These are phyloP conservation scores for Drosophila chauvacae DNA, from an alignment of 1,140 invertebrate genomes.

Conservation along the genomic window DNA sequence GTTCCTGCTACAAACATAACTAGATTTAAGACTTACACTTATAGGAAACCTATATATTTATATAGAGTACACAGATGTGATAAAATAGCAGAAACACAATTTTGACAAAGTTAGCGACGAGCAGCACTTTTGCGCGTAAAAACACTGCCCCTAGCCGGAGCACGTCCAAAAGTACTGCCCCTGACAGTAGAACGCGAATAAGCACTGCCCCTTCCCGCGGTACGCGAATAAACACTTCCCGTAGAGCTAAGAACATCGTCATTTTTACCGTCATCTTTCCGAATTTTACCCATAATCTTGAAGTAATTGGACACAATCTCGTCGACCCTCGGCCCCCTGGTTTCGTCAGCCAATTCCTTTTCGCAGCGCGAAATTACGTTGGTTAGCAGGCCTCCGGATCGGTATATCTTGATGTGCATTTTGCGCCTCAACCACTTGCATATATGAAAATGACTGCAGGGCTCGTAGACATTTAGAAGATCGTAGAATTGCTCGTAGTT, in stretches of 20 bases:
- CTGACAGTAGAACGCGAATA: no score
- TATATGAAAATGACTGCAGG: slow-evolving; percentile 7
- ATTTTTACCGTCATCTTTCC: slow-evolving; percentile 15
- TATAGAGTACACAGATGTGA: not conserved
- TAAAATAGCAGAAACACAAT: not conserved
- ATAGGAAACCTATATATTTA: not conserved
- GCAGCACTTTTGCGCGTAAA: not conserved
- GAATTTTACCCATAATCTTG: slow-evolving; percentile 25
- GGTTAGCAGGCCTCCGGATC: slow-evolving; percentile 53
- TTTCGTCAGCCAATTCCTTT: slow-evolving; percentile 40
- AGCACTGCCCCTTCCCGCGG: no score
- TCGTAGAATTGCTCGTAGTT: slow-evolving; percentile 49
- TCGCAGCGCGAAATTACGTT: slow-evolving; percentile 50
- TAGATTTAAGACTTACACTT: no score
- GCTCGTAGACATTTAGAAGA: slow-evolving; percentile 16
- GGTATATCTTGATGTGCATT: slow-evolving; percentile 44
- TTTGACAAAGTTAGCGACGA: not conserved
- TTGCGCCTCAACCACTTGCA: slow-evolving; percentile 59
- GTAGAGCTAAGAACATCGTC: not conserved
- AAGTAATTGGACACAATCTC: slow-evolving; percentile 64
- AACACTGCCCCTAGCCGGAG: not conserved
- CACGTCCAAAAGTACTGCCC: no score
- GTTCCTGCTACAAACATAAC: not conserved
- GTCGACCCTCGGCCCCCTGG: slow-evolving; percentile 21
- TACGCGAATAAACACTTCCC: not conserved